Evolutionary conservation across 2,888 invertebrate species (phyloP), one percentile per base, ranked within the genome.

Genomic region (Stegophylla sp.): DNA sequence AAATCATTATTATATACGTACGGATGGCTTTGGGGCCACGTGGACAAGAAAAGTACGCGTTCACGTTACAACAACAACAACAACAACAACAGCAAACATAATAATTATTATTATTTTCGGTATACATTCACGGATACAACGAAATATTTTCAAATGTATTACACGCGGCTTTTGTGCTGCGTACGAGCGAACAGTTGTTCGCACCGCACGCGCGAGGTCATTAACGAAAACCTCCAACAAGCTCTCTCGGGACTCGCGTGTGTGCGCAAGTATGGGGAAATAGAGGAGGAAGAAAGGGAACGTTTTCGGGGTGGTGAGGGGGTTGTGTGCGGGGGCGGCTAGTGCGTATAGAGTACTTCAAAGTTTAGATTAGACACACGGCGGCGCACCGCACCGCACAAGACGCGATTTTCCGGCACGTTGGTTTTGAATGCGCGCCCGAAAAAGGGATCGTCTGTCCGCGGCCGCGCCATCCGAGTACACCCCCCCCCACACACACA

Each of bases 311-410:
- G n/a, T n/a, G n/a, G n/a, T n/a, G n/a, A n/a, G n/a, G n/a, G n/a
- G n/a, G n/a, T n/a, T 7, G 34, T 34, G 59, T 23, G 59, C 59
- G 34, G 72, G 3, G 53, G 20, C 51, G 56, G 53, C 23, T 10
- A 17, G 41, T n/a, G 23, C 34, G 48, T 13, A 9, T 15, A 20
- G 13, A 23, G 53, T 66, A 76, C 66, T 76, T 76, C 43, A 76
- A 76, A 76, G 76, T 76, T 76, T 76, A 53, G 66, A 76, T 74
- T 74, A 74, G 74, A 74, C 74, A 61, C 73, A 73, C 73, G 63
- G 48, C 45, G 48, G 23, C 73, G 61, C 45, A 26, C n/a, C n/a
- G n/a, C 56, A 56, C 73, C 59, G 74, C 74, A 63, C 74, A 63
- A 74, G 74, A 74, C 74, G 74, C 63, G 74, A 74, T 74, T 74